Conservation (phyloP, 2,113 vertebrate species). For the Ophiodon elongatus region DNA sequence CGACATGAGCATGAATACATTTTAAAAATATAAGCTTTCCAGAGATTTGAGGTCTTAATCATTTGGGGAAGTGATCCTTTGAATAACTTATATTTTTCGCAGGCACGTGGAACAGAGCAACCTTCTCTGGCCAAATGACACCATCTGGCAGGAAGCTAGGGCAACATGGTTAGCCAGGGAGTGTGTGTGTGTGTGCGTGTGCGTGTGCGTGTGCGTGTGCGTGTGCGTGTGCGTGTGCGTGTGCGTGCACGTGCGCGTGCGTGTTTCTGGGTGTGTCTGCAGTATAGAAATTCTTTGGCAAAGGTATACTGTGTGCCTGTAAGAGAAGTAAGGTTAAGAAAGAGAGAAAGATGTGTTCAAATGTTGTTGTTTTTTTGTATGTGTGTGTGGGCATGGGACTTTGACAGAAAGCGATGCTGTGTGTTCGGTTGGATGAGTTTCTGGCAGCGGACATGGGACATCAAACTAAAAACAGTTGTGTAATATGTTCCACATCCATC, state of each 20-base stretch:
- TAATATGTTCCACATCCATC: slow-evolving; percentile 41
- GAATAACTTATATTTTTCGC: slow-evolving; percentile 53
- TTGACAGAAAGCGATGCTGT: slow-evolving; percentile 14
- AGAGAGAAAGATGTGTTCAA: neutral
- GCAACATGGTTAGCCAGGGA: slow-evolving; percentile 56
- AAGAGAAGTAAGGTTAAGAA: neutral
- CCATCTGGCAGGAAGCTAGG: slow-evolving; percentile 74
- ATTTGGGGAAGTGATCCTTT: slow-evolving; percentile 15
- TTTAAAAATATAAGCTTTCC: neutral
- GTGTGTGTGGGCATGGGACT: neutral
- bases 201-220: slow-evolving; percentile 12
- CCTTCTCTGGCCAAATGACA: slow-evolving; percentile 72
- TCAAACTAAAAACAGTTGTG: slow-evolving; percentile 13
- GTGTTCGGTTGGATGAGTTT: slow-evolving; percentile 22
- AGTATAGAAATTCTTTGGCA: neutral
- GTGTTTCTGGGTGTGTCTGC: neutral
- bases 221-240: neutral
- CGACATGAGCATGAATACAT: neutral
- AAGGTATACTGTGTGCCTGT: neutral
- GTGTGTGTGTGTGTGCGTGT: slow-evolving; percentile 10
- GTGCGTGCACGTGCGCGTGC: neutral
- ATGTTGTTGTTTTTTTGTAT: neutral
- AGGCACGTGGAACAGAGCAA: slow-evolving; percentile 53
- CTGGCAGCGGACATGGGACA: slow-evolving; percentile 12
- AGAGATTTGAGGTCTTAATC: neutral